phyloP scores from a whole-genome alignment of 1,140 invertebrate species.

The Muscidifurax raptorellus region DNA sequence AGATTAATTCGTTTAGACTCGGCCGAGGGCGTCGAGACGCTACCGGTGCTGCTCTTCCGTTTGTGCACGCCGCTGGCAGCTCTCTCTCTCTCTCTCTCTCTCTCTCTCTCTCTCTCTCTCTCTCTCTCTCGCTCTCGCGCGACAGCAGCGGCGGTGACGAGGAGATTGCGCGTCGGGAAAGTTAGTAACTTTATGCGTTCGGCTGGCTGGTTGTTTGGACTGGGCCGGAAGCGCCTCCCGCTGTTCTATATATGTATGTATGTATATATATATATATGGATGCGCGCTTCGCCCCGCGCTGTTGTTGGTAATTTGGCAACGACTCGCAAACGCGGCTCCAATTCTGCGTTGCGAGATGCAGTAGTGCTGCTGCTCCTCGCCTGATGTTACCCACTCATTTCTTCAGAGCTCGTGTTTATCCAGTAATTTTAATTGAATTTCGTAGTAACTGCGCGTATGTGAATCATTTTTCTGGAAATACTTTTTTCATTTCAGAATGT shows the following conservation, averaged over 20 bases:
- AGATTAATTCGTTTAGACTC: slow-evolving; percentile 67
- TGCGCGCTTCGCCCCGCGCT: neutral
- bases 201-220: slow-evolving; percentile 66
- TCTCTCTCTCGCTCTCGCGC: too few relatives aligned
- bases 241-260: slow-evolving; percentile 32
- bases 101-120: too few relatives aligned
- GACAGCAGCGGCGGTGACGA: slow-evolving; percentile 58
- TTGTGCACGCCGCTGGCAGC: slow-evolving; percentile 32
- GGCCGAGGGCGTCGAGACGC: slow-evolving; percentile 61
- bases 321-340: slow-evolving; percentile 52
- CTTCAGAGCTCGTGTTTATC: slow-evolving; percentile 19
- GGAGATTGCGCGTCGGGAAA: slow-evolving; percentile 67
- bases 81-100: too few relatives aligned
- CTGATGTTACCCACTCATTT: too few relatives aligned
- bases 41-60: slow-evolving; percentile 57
- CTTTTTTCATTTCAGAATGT: slow-evolving; percentile 21
- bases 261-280: neutral
- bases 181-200: slow-evolving; percentile 69
- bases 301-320: slow-evolving; percentile 71
- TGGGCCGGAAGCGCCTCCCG: slow-evolving; percentile 67
- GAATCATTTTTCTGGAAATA: neutral
- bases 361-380: neutral
- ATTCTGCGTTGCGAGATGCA: neutral
- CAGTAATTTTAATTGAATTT: slow-evolving; percentile 45
- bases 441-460: too few relatives aligned